phyloP scores from a whole-genome alignment of 2,888 invertebrate species.

The Pycnomerus fuliginosus region DNA sequence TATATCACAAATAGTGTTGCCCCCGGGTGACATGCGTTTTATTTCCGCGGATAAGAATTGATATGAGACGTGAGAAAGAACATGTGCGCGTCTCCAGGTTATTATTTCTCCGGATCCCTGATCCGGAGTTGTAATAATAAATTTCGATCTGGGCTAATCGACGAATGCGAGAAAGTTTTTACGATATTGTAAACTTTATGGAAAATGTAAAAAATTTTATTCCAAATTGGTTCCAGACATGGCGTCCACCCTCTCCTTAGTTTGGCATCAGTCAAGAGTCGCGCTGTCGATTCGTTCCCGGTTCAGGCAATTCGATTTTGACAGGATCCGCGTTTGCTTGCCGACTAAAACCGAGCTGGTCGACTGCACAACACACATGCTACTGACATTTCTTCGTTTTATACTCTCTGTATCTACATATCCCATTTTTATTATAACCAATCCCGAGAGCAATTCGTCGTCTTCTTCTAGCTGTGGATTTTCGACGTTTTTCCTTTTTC shows the following conservation, averaged over 20 bases:
- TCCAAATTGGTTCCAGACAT: slow-evolving; percentile 30
- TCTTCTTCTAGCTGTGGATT: slow-evolving; percentile 43
- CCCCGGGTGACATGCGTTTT: slow-evolving; percentile 43
- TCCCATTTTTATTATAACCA: slow-evolving; percentile 54
- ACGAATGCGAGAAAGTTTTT: too few relatives aligned
- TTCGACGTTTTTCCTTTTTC: slow-evolving; percentile 35
- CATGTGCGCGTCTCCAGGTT: too few relatives aligned
- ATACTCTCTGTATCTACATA: slow-evolving; percentile 52
- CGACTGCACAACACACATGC: slow-evolving; percentile 48
- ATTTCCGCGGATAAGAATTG: slow-evolving; percentile 45
- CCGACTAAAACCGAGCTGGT: slow-evolving; percentile 15
- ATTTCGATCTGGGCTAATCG: too few relatives aligned
- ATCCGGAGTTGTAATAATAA: too few relatives aligned
- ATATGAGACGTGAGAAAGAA: slow-evolving; percentile 44
- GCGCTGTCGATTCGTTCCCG: slow-evolving; percentile 43
- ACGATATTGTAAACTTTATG: slow-evolving; percentile 16
- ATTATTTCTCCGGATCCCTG: too few relatives aligned
- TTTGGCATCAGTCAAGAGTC: slow-evolving; percentile 48
- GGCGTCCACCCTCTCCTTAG: slow-evolving; percentile 29
- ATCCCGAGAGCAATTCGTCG: slow-evolving; percentile 46
- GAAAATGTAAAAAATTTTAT: slow-evolving; percentile 27
- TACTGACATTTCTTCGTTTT: slow-evolving; percentile 51
- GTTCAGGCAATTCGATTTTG: not conserved
- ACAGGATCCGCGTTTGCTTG: slow-evolving; percentile 3
- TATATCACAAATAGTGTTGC: slow-evolving; percentile 42